A percentile compares a stretch with the other conserved stretches of the same genome.
These are phyloP conservation scores for Notarius quadriscutis DNA, from an alignment of 2,113 vertebrate species.

Conservation along the genomic window DNA sequence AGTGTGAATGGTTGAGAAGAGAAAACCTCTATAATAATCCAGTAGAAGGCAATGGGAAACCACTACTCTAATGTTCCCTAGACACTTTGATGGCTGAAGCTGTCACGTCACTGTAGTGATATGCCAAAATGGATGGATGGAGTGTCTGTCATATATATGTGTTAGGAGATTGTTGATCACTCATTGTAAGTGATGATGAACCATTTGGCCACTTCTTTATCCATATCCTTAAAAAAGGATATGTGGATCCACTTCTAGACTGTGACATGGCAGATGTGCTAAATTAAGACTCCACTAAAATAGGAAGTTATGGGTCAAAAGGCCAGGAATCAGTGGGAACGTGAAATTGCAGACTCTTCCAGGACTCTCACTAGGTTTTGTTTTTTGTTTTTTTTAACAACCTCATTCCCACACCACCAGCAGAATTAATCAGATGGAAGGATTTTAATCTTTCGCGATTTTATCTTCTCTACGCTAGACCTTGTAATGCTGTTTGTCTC, in stretches of 20 bases:
- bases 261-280: constrained; percentile 25
- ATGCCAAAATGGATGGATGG: too few species aligned
- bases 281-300: constrained; percentile 42
- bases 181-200: not conserved
- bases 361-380: not conserved
- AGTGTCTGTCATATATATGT: not conserved
- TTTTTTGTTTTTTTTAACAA: not conserved
- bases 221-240: not conserved
- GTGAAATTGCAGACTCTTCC: constrained; percentile 34
- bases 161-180: not conserved
- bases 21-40: too few species aligned
- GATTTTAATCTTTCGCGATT: not conserved
- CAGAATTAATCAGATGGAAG: not conserved
- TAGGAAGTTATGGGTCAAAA: not conserved
- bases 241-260: not conserved
- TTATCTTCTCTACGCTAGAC: not conserved
- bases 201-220: not conserved
- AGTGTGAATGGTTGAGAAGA: too few species aligned
- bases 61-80: too few species aligned
- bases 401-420: not conserved
- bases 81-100: too few species aligned
- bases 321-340: constrained; percentile 40
- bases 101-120: too few species aligned
- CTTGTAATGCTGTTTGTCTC: not conserved
- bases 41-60: too few species aligned